Percentiles rank a stretch among this genome's conserved stretches.
Evolutionary conservation across 2,888 invertebrate species (phyloP).

Genomic region (Caenorhabditis doughertyi): DNA sequence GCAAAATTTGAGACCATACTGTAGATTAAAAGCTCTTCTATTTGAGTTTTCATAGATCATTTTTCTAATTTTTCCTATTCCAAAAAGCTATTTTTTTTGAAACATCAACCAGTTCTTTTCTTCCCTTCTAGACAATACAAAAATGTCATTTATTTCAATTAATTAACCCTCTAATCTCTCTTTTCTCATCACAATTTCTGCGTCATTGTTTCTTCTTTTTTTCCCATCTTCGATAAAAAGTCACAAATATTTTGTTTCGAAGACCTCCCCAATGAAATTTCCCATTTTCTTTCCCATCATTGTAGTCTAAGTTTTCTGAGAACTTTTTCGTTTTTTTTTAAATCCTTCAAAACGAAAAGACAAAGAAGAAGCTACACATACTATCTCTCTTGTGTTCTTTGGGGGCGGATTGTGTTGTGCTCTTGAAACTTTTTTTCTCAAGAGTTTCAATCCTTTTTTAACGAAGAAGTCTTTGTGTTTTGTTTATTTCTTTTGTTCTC

Average conservation of each 20-base stretch:
- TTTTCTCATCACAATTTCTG: slow-evolving; percentile 10
- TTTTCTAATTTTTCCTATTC: background rate
- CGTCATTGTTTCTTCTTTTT: background rate
- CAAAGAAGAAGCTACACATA: too few species aligned
- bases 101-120: background rate
- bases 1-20: too few species aligned
- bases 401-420: slow-evolving; percentile 33
- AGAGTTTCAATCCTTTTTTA: slow-evolving; percentile 9
- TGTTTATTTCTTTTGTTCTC: slow-evolving; percentile 25
- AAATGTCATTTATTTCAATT: background rate
- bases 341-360: background rate
- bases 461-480: slow-evolving; percentile 18
- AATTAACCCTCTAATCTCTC: slow-evolving; percentile 12
- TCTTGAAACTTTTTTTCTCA: slow-evolving; percentile 26
- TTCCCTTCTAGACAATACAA: background rate
- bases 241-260: slow-evolving; percentile 20
- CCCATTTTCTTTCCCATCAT: slow-evolving; percentile 9
- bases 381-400: background rate
- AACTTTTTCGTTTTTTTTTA: background rate
- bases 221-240: background rate
- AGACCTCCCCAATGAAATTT: slow-evolving; percentile 15
- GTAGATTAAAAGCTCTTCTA: too few species aligned
- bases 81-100: background rate
- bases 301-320: slow-evolving; percentile 15
- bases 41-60: background rate